Conservation (phyloP, 2,113 vertebrate genomes). For the Acanthisitta chloris region DNA sequence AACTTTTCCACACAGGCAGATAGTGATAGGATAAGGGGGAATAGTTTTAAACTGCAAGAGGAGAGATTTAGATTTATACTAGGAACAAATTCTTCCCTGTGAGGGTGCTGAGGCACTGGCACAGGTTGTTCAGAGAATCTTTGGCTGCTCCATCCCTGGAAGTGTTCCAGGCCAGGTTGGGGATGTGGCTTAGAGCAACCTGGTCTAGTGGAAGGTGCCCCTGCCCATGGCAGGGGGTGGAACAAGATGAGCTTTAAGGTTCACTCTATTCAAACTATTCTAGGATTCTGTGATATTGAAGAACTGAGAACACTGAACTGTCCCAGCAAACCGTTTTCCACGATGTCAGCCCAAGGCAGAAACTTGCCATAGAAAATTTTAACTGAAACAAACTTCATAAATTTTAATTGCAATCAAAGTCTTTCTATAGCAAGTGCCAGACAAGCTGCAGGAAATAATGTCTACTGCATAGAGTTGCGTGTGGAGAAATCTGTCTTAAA, state of each 20-base stretch:
- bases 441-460: neutral
- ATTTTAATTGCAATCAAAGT: neutral
- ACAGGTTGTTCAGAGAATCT: neutral
- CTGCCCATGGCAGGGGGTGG: neutral
- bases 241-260: neutral
- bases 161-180: neutral
- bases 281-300: neutral
- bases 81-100: neutral
- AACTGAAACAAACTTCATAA: neutral
- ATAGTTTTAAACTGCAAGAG: neutral
- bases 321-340: neutral
- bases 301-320: neutral
- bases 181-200: accelerated
- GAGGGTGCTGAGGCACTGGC: accelerated
- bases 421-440: neutral
- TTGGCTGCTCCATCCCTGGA: neutral
- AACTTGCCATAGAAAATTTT: neutral
- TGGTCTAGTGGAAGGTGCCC: neutral
- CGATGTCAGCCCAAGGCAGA: neutral
- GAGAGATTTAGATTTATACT: neutral
- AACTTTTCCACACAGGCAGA: neutral
- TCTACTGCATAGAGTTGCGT: neutral
- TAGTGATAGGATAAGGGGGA: neutral
- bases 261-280: too few species aligned
- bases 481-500: neutral